phyloP scores from a whole-genome alignment of 1,140 invertebrate species.

The Pissodes strobi region DNA sequence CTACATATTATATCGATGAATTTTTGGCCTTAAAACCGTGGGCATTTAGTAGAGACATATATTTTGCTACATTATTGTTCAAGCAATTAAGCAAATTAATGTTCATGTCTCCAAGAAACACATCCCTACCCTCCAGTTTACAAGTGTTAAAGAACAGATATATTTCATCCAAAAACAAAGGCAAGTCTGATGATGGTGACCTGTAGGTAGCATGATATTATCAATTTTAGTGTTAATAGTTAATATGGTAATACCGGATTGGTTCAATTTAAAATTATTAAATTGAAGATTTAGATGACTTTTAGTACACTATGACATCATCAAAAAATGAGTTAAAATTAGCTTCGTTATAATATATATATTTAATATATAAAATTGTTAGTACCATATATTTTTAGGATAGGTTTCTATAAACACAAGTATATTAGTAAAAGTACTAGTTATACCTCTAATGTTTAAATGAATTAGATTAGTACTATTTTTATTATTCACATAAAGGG shows the following conservation, averaged over 20 bases:
- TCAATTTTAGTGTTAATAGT: neutral
- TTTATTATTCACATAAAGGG: neutral
- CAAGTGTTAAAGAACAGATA: neutral
- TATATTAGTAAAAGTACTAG: neutral
- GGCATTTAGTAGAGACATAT: neutral
- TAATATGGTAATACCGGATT: neutral
- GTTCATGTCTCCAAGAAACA: neutral
- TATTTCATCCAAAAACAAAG: neutral
- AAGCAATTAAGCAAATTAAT: neutral
- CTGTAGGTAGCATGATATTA: neutral
- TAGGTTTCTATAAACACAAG: neutral
- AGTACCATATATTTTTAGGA: neutral
- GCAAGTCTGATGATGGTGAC: neutral
- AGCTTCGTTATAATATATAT: neutral
- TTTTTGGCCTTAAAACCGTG: neutral
- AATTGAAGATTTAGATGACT: neutral
- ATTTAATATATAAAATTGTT: too few species aligned
- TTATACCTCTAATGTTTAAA: neutral
- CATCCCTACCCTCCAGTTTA: neutral
- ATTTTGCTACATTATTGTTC: too few species aligned
- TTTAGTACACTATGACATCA: slow-evolving; percentile 4
- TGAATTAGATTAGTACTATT: neutral
- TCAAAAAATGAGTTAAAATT: neutral
- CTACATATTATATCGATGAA: too few species aligned
- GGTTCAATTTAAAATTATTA: neutral